These are phyloP conservation scores for Nomada hirtipes DNA, from an alignment of 2,888 invertebrate genomes.

Conservation along the genomic window DNA sequence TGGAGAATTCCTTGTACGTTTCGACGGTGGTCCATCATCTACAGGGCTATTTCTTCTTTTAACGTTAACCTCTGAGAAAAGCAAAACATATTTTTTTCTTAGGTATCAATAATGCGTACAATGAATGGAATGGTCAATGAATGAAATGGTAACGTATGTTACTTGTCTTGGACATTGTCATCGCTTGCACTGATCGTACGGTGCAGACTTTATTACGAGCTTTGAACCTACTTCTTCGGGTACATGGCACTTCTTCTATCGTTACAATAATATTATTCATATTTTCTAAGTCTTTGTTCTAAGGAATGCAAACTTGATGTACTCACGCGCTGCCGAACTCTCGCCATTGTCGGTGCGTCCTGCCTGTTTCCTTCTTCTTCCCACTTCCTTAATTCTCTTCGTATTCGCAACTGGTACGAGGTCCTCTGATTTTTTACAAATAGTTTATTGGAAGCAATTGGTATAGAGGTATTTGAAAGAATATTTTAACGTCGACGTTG, in stretches of 20 bases:
- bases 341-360: constrained; percentile 48
- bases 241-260: constrained; percentile 30
- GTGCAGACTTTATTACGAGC: constrained; percentile 70
- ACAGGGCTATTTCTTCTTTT: constrained; percentile 75
- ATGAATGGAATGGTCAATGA: too few relatives aligned
- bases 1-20: constrained; percentile 70
- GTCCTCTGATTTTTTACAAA: neutral
- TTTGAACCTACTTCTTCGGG: constrained; percentile 66
- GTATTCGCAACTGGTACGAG: constrained; percentile 20
- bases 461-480: neutral
- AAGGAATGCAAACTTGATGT: neutral
- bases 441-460: neutral
- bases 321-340: constrained; percentile 38
- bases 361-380: constrained; percentile 52
- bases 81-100: neutral
- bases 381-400: constrained; percentile 65
- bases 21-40: constrained; percentile 71
- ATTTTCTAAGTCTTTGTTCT: neutral
- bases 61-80: constrained; percentile 62
- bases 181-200: constrained; percentile 65
- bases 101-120: neutral
- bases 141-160: constrained; percentile 23
- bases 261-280: constrained; percentile 16
- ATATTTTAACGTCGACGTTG: neutral
- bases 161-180: constrained; percentile 69